These are phyloP conservation scores for Basileuterus tristriatus DNA, from an alignment of 2,797 vertebrate species.

Conservation along the genomic window DNA sequence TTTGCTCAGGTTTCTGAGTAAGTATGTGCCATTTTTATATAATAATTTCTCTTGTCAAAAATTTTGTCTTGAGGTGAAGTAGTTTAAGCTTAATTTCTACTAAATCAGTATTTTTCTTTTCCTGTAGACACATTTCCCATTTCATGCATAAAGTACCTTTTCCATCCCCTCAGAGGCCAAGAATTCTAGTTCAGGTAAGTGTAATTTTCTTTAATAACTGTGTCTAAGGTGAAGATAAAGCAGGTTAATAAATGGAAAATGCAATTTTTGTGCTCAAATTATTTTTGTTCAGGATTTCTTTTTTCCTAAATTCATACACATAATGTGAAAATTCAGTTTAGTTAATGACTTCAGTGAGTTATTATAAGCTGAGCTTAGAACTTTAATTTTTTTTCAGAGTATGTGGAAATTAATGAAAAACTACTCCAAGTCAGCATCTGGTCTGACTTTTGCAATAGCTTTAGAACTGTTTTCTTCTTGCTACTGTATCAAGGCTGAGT, in stretches of 20 bases:
- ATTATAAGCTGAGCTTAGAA: not conserved
- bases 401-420: not conserved
- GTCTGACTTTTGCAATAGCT: not conserved
- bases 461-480: not conserved
- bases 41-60: not conserved
- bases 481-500: not conserved
- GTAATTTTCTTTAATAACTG: not conserved
- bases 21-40: not conserved
- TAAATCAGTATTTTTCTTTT: constrained; percentile 30
- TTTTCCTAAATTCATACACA: not conserved
- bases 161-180: constrained; percentile 93
- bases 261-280: not conserved
- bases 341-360: not conserved
- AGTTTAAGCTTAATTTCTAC: not conserved
- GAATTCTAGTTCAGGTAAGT: constrained; percentile 96
- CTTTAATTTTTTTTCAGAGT: not conserved
- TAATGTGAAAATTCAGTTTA: not conserved
- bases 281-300: not conserved
- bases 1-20: not conserved
- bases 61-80: not conserved
- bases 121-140: constrained; percentile 92
- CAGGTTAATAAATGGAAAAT: not conserved
- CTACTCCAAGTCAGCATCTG: not conserved
- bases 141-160: constrained; percentile 99
- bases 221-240: not conserved